Conservation (phyloP, 2,888 invertebrate genomes). For the Drosophila putrida region DNA sequence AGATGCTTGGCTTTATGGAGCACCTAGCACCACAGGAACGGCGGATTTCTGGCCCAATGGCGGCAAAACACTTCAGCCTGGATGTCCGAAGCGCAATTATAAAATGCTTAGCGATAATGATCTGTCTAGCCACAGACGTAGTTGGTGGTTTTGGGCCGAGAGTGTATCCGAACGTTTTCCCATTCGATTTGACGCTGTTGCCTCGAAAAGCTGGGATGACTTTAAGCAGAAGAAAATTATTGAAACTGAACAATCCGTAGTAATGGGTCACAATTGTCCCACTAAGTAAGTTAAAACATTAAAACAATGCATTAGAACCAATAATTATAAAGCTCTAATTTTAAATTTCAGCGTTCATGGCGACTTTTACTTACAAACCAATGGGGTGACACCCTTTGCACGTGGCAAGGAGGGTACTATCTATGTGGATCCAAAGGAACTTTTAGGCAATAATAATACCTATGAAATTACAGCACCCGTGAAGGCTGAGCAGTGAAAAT, state of each 20-base stretch:
- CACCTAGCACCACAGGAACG: slow-evolving; percentile 87
- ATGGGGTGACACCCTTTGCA: slow-evolving; percentile 82
- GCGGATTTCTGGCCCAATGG: slow-evolving; percentile 89
- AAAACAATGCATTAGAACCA: background rate
- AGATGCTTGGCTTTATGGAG: slow-evolving; percentile 88
- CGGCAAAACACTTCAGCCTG: slow-evolving; percentile 87
- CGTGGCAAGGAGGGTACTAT: slow-evolving; percentile 77
- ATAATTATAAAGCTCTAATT: background rate
- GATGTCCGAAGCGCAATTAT: slow-evolving; percentile 86
- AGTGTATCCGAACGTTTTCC: slow-evolving; percentile 84
- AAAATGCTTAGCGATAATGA: slow-evolving; percentile 85
- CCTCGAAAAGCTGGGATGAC: slow-evolving; percentile 87
- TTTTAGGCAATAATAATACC: slow-evolving; percentile 63
- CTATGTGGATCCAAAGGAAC: slow-evolving; percentile 78
- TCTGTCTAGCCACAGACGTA: slow-evolving; percentile 88
- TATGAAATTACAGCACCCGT: slow-evolving; percentile 37
- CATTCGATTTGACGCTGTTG: slow-evolving; percentile 87
- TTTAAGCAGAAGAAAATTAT: slow-evolving; percentile 85
- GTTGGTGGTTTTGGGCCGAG: slow-evolving; percentile 88
- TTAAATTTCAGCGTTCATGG: slow-evolving; percentile 75
- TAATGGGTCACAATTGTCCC: slow-evolving; percentile 84
- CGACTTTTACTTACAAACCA: slow-evolving; percentile 85
- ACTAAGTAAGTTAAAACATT: slow-evolving; percentile 64
- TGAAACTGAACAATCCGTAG: slow-evolving; percentile 58
- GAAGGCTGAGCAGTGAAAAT: slow-evolving; percentile 34